phyloP scores from a whole-genome alignment of 2,888 invertebrate species.

The Chaetogeoica ovagalla region DNA sequence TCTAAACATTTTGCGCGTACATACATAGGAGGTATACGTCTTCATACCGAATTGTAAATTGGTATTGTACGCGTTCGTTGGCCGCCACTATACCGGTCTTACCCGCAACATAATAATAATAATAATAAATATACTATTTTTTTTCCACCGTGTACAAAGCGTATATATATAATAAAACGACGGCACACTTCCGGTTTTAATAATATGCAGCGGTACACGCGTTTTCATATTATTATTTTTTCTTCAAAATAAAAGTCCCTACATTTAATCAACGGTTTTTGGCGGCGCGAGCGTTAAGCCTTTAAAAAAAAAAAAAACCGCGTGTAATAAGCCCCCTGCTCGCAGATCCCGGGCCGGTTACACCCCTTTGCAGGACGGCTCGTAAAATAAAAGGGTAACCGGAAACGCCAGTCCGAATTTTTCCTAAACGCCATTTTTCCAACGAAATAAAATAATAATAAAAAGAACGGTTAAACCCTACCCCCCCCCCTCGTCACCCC shows the following conservation, averaged over 20 bases:
- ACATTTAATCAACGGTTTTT: slow-evolving; percentile 48
- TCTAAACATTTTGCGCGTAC: too few relatives aligned
- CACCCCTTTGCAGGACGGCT: slow-evolving; percentile 38
- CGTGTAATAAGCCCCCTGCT: slow-evolving; percentile 49
- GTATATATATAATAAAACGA: slow-evolving; percentile 45
- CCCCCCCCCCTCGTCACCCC: neutral
- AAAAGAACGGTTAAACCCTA: slow-evolving; percentile 40
- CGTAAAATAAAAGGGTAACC: slow-evolving; percentile 51
- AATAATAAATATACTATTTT: slow-evolving; percentile 1
- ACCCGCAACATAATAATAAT: too few relatives aligned
- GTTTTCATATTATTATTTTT: slow-evolving; percentile 19
- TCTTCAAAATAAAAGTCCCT: slow-evolving; percentile 17
- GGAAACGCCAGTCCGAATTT: slow-evolving; percentile 53
- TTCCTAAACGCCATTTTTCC: slow-evolving; percentile 52
- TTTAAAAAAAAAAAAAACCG: slow-evolving; percentile 21
- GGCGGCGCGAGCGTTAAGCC: slow-evolving; percentile 26
- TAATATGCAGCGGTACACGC: slow-evolving; percentile 12
- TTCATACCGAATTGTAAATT: too few relatives aligned
- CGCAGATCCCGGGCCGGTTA: slow-evolving; percentile 28
- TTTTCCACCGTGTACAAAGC: neutral
- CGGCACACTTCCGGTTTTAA: slow-evolving; percentile 52
- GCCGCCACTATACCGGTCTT: too few relatives aligned
- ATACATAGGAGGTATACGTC: too few relatives aligned
- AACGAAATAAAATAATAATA: slow-evolving; percentile 27
- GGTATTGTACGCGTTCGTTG: too few relatives aligned